These are phyloP conservation scores for Carassius carassius DNA, from an alignment of 2,113 vertebrate genomes.

Conservation along the genomic window DNA sequence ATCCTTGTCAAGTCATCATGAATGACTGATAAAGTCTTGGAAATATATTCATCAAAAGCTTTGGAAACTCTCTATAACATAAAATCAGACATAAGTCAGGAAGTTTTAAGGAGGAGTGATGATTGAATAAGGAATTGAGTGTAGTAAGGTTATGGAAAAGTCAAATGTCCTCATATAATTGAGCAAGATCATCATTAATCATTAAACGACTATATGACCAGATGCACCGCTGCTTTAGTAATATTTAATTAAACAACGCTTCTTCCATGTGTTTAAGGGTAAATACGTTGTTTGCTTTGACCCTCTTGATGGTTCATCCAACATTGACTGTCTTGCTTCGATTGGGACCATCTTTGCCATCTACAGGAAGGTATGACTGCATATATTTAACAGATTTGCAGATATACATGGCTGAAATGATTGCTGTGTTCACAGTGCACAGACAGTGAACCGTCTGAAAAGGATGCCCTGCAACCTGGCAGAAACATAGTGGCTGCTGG, in stretches of 20 bases:
- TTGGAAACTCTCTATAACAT: background rate
- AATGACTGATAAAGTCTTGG: background rate
- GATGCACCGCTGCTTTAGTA: background rate
- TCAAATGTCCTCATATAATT: background rate
- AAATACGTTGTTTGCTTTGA: conserved; percentile 98
- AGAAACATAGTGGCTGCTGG: conserved; percentile 90
- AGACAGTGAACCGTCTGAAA: conserved; percentile 78
- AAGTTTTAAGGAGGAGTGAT: background rate
- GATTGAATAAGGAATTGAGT: background rate
- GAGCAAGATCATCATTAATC: background rate
- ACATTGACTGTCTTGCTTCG: conserved; percentile 95
- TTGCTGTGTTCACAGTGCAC: conserved; percentile 70
- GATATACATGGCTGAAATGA: background rate
- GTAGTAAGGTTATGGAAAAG: background rate
- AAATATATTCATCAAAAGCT: background rate
- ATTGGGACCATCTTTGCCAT: conserved; percentile 96
- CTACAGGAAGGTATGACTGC: conserved; percentile 86
- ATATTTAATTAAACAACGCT: background rate
- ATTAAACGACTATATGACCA: background rate
- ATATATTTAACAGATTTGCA: background rate
- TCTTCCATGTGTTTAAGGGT: conserved; percentile 73
- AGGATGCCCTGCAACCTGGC: conserved; percentile 89
- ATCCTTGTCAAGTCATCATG: background rate
- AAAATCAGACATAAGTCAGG: background rate
- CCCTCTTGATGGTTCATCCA: conserved; percentile 94